phyloP scores from a whole-genome alignment of 1,140 invertebrate species.

The Cataglyphis hispanica region DNA sequence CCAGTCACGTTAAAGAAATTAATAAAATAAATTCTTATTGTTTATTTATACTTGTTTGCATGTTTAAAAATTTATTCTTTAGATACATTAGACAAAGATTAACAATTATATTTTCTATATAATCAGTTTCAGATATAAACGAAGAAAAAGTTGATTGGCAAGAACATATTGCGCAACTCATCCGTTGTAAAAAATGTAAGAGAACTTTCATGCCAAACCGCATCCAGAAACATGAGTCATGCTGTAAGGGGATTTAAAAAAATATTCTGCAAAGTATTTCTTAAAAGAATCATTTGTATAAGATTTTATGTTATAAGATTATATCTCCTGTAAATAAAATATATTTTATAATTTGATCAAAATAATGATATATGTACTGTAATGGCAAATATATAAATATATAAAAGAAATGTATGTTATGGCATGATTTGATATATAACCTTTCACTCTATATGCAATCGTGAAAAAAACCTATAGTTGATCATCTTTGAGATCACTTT shows the following conservation, averaged over 20 bases:
- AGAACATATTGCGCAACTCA: slow-evolving; percentile 68
- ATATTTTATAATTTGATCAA: not conserved
- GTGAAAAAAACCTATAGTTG: no score
- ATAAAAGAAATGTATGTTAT: not conserved
- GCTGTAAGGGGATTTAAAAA: slow-evolving; percentile 71
- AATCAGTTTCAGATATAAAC: slow-evolving; percentile 65
- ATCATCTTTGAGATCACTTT: no score
- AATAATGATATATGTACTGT: no score
- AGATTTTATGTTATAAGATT: no score
- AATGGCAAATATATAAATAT: no score
- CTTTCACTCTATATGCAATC: no score
- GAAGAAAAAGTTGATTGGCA: slow-evolving; percentile 74
- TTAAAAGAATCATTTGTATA: no score
- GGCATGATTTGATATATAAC: no score
- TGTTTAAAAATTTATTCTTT: not conserved
- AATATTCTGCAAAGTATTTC: not conserved
- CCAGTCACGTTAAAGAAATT: not conserved
- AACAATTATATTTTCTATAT: slow-evolving; percentile 7
- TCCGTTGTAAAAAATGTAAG: slow-evolving; percentile 74
- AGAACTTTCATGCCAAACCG: slow-evolving; percentile 76
- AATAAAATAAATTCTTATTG: not conserved
- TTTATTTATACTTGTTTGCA: not conserved
- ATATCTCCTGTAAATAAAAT: not conserved
- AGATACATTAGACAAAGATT: not conserved
- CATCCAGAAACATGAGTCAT: slow-evolving; percentile 71